Percentiles rank a stretch among this genome's conserved stretches.
Evolutionary conservation across 2,113 vertebrate species (phyloP).

Genomic region (Apistogramma diplotaenia): DNA sequence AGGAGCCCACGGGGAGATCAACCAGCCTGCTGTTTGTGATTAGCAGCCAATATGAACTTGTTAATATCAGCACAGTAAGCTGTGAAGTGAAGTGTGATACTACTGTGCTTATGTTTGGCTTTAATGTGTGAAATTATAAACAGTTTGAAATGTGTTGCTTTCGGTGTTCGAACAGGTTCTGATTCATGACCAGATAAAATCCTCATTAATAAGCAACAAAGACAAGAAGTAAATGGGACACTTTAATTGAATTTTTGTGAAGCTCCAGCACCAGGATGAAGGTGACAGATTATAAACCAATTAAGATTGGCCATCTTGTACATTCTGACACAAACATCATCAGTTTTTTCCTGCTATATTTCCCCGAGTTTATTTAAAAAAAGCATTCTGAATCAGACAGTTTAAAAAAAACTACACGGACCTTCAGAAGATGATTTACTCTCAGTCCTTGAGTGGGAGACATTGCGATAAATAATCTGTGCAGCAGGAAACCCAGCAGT

Average conservation of each 20-base stretch:
- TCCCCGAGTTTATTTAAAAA: background rate
- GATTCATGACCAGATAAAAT: background rate
- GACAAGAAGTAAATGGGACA: background rate
- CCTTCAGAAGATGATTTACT: slow-evolving; percentile 27
- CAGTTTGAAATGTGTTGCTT: background rate
- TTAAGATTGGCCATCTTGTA: background rate
- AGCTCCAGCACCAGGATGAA: background rate
- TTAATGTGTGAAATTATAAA: background rate
- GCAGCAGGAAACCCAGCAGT: slow-evolving; percentile 22
- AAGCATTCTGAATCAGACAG: background rate
- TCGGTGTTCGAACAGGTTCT: too few species aligned
- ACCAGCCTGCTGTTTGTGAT: background rate
- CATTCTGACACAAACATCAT: background rate
- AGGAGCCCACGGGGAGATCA: background rate
- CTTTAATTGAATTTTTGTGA: background rate
- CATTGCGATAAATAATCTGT: background rate
- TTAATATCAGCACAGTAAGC: background rate
- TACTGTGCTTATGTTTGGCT: background rate
- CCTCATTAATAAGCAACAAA: background rate
- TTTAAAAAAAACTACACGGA: background rate
- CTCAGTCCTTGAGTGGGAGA: slow-evolving; percentile 19
- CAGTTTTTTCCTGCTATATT: background rate
- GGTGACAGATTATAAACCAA: background rate
- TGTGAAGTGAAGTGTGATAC: background rate
- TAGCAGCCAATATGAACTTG: background rate